These are phyloP conservation scores for Lycophotia porphyrea DNA, from an alignment of 2,888 invertebrate genomes.

Conservation along the genomic window DNA sequence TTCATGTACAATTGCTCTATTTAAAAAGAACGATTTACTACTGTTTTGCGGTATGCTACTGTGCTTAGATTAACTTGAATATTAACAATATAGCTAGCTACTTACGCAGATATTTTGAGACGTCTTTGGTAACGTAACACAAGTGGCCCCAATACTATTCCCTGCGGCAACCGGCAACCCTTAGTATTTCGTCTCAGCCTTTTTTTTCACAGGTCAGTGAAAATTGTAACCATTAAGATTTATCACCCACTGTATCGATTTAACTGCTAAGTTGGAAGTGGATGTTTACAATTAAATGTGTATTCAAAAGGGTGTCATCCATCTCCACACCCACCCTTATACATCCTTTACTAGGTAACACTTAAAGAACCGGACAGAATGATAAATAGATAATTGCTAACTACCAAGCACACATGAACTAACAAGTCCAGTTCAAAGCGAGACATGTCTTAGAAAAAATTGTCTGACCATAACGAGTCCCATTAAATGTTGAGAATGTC, in stretches of 20 bases:
- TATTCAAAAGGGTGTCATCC: conserved; percentile 7
- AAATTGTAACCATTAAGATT: background rate
- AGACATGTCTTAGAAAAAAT: conserved; percentile 39
- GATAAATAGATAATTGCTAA: conserved; percentile 26
- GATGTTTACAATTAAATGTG: background rate
- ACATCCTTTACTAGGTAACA: background rate
- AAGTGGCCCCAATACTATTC: conserved; percentile 8
- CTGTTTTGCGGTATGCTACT: conserved; percentile 7
- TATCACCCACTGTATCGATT: background rate
- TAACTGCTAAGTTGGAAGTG: background rate
- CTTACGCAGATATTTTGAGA: background rate
- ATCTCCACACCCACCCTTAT: conserved; percentile 10
- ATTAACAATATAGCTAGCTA: background rate
- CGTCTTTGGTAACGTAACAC: conserved; percentile 20
- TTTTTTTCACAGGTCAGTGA: background rate
- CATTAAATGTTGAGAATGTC: conserved; percentile 37
- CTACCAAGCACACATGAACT: conserved; percentile 26
- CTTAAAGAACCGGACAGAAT: background rate
- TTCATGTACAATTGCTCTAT: conserved; percentile 38
- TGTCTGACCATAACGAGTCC: conserved; percentile 30
- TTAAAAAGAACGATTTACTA: conserved; percentile 11
- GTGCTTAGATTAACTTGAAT: conserved; percentile 3
- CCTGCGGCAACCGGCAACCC: conserved; percentile 21
- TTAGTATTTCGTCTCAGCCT: background rate
- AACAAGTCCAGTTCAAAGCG: conserved; percentile 48